phyloP scores from a whole-genome alignment of 2,888 invertebrate genomes.

The Plusia festucae region DNA sequence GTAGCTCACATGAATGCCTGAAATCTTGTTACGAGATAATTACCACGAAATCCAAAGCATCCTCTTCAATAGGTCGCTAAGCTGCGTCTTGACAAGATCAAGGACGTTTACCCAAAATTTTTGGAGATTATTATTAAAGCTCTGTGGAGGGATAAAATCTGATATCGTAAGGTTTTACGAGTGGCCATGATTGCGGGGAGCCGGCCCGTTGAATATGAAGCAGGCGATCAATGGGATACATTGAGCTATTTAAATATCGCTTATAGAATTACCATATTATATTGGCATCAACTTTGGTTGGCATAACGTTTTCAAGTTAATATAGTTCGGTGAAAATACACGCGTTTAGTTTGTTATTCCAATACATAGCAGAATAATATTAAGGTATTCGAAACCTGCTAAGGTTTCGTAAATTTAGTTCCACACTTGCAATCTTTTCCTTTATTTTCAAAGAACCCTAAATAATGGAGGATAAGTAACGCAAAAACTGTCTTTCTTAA shows the following conservation, averaged over 20 bases:
- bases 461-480: too few species aligned
- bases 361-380: neutral
- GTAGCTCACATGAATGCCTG: conserved; percentile 14
- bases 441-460: too few species aligned
- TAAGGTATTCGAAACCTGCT: too few species aligned
- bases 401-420: too few species aligned
- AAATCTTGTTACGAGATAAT: conserved; percentile 47
- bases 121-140: conserved; percentile 66
- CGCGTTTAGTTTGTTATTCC: neutral
- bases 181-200: conserved; percentile 64
- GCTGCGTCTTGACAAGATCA: conserved; percentile 62
- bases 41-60: conserved; percentile 46
- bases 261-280: conserved; percentile 33
- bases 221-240: conserved; percentile 56
- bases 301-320: neutral
- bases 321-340: neutral
- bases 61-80: conserved; percentile 56
- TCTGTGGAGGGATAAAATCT: conserved; percentile 65
- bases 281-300: conserved; percentile 13
- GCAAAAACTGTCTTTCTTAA: too few species aligned
- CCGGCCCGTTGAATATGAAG: conserved; percentile 56
- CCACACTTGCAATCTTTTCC: too few species aligned
- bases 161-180: conserved; percentile 70
- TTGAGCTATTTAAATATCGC: conserved; percentile 49
- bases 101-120: conserved; percentile 57